Base-by-base conservation (phyloP, 1,140 invertebrate genomes). In the Zaprionus nigranus region DNA sequence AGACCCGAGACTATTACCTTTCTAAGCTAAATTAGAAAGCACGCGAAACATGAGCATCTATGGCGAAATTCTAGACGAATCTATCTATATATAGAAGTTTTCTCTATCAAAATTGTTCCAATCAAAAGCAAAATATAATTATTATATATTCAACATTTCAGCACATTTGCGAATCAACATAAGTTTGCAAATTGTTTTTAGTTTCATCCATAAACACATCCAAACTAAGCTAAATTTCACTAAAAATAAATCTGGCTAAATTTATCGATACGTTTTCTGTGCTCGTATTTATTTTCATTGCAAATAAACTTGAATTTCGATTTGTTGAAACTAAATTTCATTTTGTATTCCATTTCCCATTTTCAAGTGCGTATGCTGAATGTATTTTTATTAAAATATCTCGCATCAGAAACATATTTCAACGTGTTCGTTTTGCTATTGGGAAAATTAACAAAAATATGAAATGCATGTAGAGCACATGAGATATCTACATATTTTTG, bases 11-110 rank as follows among this genome's bases (percentile, higher is more conserved):
- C 43, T 49, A 5, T n/a, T 22, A 9, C 12, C 2, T 38, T 28
- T 57, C 28, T 54, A 11, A 70, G n/a, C 26, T 13, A 53, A 56
- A 57, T 43, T 61, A 46, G 59, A 43, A 46, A 46, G 15, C 38
- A 15, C 5, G 38, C 15, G 38, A 49, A 49, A 49, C 20, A 17
- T 9, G 17, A 20, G 38, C 4, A 2, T 13, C 36, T 15, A 38
- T 13, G 13, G 12, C 13, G 12, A 36, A 46, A 17, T 46, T 17
- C 40, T 11, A 17, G 40, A 17, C 2, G 40, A 17, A 17, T 9
- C 40, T 17, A 17, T 9, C 40, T 17, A 40, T n/a, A 15, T 15
- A 40, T 22, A 22, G 20, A 22, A 22, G 1, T 6, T n/a, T n/a
- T 3, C 38, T 15, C 15, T 5, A 6, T 3, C 7, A 3, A 46